Evolutionary conservation across 2,113 vertebrate genomes (phyloP).

Genomic region (Oreochromis spilurus): DNA sequence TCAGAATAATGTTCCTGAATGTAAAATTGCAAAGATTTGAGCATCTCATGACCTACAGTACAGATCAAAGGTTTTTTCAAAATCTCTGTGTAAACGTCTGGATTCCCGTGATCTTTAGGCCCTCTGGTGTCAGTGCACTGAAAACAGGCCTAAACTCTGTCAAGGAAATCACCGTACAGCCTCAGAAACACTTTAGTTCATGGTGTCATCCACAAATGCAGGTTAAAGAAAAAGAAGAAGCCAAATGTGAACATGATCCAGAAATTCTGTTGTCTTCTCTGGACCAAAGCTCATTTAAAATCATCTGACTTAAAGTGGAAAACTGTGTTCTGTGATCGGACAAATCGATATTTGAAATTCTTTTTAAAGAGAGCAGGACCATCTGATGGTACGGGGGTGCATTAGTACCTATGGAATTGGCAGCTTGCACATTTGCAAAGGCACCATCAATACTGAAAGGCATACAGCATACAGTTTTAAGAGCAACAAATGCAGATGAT

Average conservation of each 20-base stretch:
- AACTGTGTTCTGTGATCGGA: not conserved
- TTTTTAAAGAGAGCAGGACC: not conserved
- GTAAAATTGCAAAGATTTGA: not conserved
- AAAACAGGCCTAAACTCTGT: not conserved
- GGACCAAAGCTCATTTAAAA: not conserved
- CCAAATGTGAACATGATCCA: not conserved
- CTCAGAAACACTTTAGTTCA: not conserved
- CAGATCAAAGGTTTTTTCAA: not conserved
- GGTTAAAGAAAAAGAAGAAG: not conserved
- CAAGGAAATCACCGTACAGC: not conserved
- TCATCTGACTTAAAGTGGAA: not conserved
- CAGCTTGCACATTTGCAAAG: not conserved
- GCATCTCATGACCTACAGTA: not conserved
- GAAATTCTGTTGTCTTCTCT: not conserved
- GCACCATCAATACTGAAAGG: not conserved
- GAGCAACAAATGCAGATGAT: not conserved
- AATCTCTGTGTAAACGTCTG: not conserved
- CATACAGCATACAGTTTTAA: not conserved
- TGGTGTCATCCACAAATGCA: not conserved
- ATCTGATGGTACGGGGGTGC: not conserved
- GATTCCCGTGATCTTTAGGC: not conserved
- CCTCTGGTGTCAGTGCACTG: not conserved
- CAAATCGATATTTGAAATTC: not conserved
- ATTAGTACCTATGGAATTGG: not conserved
- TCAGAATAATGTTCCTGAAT: not conserved